Conservation (phyloP, 2,113 vertebrate genomes). For the Xenopus borealis region DNA sequence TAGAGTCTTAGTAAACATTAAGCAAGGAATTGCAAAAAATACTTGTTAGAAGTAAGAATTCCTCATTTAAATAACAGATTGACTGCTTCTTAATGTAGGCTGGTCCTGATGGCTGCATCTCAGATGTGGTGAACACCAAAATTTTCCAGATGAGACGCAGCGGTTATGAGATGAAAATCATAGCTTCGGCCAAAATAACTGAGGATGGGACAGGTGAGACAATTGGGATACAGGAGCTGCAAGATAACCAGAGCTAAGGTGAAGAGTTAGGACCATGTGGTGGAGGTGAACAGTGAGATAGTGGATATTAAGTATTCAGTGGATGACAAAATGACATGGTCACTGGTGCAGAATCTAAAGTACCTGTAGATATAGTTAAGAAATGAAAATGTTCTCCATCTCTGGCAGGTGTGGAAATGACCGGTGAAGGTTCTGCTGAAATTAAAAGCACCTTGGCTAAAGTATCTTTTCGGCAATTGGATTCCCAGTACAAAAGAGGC, state of each 20-base stretch:
- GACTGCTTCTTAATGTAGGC: constrained; percentile 51
- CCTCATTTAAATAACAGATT: neutral
- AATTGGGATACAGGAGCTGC: neutral
- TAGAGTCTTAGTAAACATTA: too few relatives aligned
- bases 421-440: constrained; percentile 48
- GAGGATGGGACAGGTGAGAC: constrained; percentile 68
- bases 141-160: constrained; percentile 61
- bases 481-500: constrained; percentile 59
- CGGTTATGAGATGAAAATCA: constrained; percentile 60
- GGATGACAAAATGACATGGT: too few relatives aligned
- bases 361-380: too few relatives aligned
- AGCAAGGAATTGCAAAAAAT: neutral
- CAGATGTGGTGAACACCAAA: constrained; percentile 56
- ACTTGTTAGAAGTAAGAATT: neutral
- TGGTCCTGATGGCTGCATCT: constrained; percentile 58
- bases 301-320: too few relatives aligned
- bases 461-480: constrained; percentile 61
- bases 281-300: too few relatives aligned
- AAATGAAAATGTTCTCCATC: neutral
- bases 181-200: constrained; percentile 59
- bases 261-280: too few relatives aligned
- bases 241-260: too few relatives aligned
- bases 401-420: constrained; percentile 56
- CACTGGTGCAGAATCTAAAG: too few relatives aligned
- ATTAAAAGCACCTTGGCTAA: constrained; percentile 58